Evolutionary conservation across 1,140 invertebrate genomes (phyloP), one percentile per base, ranked within the genome.

Genomic region (Onthophagus taurus): DNA sequence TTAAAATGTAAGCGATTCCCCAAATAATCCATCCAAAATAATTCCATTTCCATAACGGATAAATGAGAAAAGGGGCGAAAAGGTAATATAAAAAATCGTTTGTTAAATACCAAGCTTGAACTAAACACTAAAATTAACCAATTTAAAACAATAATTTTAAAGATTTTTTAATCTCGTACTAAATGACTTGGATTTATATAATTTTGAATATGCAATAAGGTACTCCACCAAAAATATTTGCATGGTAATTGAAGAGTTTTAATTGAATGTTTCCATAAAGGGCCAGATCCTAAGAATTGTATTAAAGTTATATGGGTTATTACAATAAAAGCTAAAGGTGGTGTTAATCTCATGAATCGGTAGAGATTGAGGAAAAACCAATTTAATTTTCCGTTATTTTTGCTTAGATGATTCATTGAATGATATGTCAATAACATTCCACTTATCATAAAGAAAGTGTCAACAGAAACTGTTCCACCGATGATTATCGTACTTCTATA

Each of bases 51-150:
- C 50, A 56, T 0, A 74, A 42, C 11, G 71, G 63, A n/a, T 66
- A 59, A 3, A 76, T 44, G n/a, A 81, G 57, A 2, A 79, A 53
- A 0, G 75, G 66, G 8, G 72, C 67, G 1, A 77, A 48, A n/a
- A 73, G 58, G 54, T 76, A 80, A 45, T 78, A 70, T 50, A 78
- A 76, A 61, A 77, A 74, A 51, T 83, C 80, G 44, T 72, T 72
- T 3, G 77, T 72, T 45, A 82, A 54, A 52, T 80, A 83, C 79
- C 78, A 82, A 0, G 72, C 64, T 68, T 75, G 77, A 6, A 70
- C 68, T 63, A 80, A 69, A 53, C 79, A 81, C 75, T 72, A 47
- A 36, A 67, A 36, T 17, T 13, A 34, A 14, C 11, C 16, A 14
- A 34, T 17, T 12, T 34, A 33, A 3, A 33, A n/a, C n/a, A n/a